Evolutionary conservation across 2,797 vertebrate species (phyloP).

Genomic region (Calcarius lapponicus): DNA sequence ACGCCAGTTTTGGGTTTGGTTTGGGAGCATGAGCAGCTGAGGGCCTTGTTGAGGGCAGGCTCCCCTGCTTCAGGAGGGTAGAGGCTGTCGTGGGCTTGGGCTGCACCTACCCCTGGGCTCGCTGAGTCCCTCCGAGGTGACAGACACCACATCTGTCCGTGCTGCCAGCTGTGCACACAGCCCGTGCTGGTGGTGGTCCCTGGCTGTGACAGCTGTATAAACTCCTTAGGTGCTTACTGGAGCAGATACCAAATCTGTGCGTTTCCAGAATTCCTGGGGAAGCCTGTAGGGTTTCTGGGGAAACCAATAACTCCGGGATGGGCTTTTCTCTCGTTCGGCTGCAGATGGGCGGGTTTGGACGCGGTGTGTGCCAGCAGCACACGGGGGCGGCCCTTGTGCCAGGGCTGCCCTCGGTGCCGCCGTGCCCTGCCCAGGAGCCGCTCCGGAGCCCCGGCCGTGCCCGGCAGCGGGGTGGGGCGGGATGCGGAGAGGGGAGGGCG

Average conservation of each 20-base stretch:
- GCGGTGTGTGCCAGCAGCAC: background rate
- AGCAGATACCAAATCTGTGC: background rate
- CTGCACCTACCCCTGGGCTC: background rate
- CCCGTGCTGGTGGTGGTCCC: background rate
- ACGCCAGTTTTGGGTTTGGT: background rate
- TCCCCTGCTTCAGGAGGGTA: background rate
- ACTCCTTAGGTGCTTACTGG: background rate
- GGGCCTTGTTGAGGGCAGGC: background rate
- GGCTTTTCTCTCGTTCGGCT: background rate
- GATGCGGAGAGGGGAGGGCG: background rate
- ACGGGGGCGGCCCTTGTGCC: background rate
- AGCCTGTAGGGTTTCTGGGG: conserved; percentile 19
- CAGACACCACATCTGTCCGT: background rate
- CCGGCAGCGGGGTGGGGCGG: accelerated
- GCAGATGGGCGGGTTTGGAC: background rate
- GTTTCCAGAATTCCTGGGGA: background rate
- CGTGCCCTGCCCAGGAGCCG: background rate
- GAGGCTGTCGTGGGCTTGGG: background rate
- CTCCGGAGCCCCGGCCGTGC: background rate
- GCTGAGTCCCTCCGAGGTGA: background rate
- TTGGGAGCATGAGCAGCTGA: background rate
- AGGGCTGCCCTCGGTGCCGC: background rate
- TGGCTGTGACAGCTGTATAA: background rate
- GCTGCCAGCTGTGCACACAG: background rate
- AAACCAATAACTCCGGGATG: background rate